Evolutionary conservation across 2,797 vertebrate genomes (phyloP).

Genomic region (Cyclura pinguis): DNA sequence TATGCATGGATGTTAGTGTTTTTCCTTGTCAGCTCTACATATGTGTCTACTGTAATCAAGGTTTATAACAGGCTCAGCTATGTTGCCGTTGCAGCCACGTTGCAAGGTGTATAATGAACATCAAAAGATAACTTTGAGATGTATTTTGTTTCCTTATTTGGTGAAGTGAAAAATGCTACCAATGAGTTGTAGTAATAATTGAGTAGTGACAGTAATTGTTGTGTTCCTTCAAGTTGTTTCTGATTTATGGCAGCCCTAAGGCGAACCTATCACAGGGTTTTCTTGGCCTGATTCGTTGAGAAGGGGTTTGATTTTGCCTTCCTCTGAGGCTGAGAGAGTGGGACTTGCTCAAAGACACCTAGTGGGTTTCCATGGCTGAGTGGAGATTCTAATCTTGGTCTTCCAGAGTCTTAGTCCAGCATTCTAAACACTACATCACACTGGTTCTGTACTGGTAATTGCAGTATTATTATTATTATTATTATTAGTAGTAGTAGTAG

Average conservation of each 20-base stretch:
- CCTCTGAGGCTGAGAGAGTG: no score
- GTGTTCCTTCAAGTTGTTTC: no score
- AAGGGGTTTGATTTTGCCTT: no score
- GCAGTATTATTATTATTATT: neutral
- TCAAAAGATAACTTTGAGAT: conserved; percentile 2
- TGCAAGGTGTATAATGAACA: neutral
- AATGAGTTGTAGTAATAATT: neutral
- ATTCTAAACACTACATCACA: no score
- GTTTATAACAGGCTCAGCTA: neutral
- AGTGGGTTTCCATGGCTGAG: no score
- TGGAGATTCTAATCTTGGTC: no score
- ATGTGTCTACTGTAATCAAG: neutral
- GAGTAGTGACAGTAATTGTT: neutral
- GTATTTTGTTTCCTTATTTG: neutral
- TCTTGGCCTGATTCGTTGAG: no score
- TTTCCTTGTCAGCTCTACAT: neutral
- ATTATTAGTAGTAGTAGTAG: neutral
- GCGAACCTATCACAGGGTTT: no score
- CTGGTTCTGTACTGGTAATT: neutral
- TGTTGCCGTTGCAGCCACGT: neutral
- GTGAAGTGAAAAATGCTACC: neutral
- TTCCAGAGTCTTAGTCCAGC: no score
- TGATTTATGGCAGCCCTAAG: no score
- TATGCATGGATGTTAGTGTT: conserved; percentile 19
- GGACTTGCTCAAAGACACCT: no score